Conservation (phyloP, 2,888 invertebrate genomes). For the Melitaea athalia region DNA sequence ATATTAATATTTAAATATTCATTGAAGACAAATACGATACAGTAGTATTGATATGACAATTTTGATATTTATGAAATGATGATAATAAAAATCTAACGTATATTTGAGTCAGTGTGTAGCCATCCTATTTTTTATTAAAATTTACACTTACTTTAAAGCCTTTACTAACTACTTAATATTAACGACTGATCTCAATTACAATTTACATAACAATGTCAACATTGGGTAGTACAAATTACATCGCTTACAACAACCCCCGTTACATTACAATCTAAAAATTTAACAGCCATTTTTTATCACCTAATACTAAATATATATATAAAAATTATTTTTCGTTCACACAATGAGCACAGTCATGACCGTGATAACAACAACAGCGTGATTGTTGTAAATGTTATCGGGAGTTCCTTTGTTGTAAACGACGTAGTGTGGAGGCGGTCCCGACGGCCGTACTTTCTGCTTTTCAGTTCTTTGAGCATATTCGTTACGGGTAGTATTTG, state of each 20-base stretch:
- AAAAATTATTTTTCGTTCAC: conserved; percentile 23
- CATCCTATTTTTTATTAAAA: conserved; percentile 61
- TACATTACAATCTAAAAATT: conserved; percentile 65
- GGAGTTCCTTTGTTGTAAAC: conserved; percentile 54
- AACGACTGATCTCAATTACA: conserved; percentile 48
- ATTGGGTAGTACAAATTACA: conserved; percentile 54
- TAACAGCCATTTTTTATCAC: conserved; percentile 79
- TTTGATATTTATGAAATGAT: conserved; percentile 55
- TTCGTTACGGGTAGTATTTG: conserved; percentile 66
- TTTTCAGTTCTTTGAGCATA: conserved; percentile 70
- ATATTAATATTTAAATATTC: conserved; percentile 1
- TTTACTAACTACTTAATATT: conserved; percentile 45
- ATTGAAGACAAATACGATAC: conserved; percentile 1
- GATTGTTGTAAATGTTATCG: conserved; percentile 7
- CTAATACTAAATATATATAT: conserved; percentile 41
- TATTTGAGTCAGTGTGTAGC: conserved; percentile 8
- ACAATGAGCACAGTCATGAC: conserved; percentile 27
- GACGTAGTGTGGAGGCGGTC: conserved; percentile 64
- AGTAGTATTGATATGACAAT: conserved; percentile 59
- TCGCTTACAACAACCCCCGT: conserved; percentile 71
- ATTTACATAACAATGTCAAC: conserved; percentile 60
- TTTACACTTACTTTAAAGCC: conserved; percentile 63
- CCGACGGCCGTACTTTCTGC: conserved; percentile 75
- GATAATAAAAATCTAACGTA: not conserved
- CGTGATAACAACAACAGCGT: conserved; percentile 15